Percentiles rank a stretch among this genome's conserved stretches.
Evolutionary conservation across 1,140 invertebrate genomes (phyloP).

Genomic region (Neodiprion pinetum): DNA sequence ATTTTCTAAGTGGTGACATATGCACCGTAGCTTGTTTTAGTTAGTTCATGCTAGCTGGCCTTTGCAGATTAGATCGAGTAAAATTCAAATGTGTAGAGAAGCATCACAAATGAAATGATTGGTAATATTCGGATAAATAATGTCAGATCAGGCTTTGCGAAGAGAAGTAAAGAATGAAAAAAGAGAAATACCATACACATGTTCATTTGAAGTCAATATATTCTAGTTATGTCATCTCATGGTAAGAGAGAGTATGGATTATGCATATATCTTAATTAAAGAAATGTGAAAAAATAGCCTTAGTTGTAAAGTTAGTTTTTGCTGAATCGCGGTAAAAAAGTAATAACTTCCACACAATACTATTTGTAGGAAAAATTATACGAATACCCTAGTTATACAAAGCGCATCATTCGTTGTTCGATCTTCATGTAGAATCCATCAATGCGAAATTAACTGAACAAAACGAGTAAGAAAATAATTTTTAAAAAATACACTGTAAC

Average conservation of each 20-base stretch:
- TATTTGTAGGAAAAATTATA: not conserved
- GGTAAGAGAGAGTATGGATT: not conserved
- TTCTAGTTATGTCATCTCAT: not conserved
- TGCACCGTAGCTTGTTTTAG: not conserved
- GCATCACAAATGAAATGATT: not conserved
- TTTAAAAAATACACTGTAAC: not conserved
- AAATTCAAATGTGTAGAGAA: not conserved
- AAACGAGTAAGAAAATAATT: not conserved
- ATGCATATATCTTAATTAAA: not conserved
- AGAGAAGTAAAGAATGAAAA: not conserved
- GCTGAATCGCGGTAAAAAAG: not conserved
- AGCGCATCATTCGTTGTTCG: not conserved
- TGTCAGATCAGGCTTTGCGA: not conserved
- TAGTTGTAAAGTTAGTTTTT: not conserved
- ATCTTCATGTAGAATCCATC: not conserved
- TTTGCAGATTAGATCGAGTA: not conserved
- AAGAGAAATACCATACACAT: not conserved
- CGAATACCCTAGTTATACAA: not conserved
- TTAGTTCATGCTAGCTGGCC: not conserved
- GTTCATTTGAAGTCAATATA: not conserved
- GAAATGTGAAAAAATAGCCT: not conserved
- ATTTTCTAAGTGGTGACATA: not conserved
- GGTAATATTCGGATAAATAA: not conserved
- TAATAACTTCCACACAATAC: not conserved
- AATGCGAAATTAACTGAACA: not conserved